These are phyloP conservation scores for Channallabes apus DNA, from an alignment of 2,797 vertebrate species.

Conservation along the genomic window DNA sequence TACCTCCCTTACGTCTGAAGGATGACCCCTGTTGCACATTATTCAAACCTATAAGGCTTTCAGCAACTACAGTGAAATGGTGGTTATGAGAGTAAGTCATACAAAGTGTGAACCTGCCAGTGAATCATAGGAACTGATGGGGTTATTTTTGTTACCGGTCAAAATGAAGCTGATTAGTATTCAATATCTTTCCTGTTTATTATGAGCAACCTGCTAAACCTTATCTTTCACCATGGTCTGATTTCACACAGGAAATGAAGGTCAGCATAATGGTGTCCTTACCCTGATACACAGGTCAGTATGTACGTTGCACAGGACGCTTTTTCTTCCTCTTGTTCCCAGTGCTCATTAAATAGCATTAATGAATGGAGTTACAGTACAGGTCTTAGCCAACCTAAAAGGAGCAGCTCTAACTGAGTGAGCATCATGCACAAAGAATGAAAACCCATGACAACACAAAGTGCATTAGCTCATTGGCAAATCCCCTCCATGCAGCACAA, in stretches of 20 bases:
- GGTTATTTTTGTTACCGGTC: background rate
- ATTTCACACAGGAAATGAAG: constrained; percentile 16
- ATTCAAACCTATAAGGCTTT: background rate
- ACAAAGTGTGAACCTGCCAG: background rate
- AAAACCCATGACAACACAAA: constrained; percentile 43
- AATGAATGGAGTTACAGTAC: constrained; percentile 19
- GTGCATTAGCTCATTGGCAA: constrained; percentile 27
- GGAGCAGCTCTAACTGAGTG: constrained; percentile 11
- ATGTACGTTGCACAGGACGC: background rate
- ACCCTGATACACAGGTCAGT: background rate
- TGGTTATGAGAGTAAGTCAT: background rate
- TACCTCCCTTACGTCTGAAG: too few species aligned
- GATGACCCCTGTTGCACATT: background rate
- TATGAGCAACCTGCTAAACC: background rate
- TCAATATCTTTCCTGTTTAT: constrained; percentile 8
- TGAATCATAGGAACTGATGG: background rate
- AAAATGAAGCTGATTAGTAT: background rate
- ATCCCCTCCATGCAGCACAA: constrained; percentile 17
- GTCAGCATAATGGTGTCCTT: constrained; percentile 6
- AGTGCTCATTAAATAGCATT: constrained; percentile 31
- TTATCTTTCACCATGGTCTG: background rate
- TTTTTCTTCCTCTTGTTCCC: background rate
- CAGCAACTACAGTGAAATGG: background rate
- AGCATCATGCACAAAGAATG: constrained; percentile 36
- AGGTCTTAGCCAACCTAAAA: constrained; percentile 11